A percentile compares a stretch with the other conserved stretches of the same genome.
These are phyloP conservation scores for Volucella zonaria DNA, from an alignment of 2,888 invertebrate genomes.

Conservation along the genomic window DNA sequence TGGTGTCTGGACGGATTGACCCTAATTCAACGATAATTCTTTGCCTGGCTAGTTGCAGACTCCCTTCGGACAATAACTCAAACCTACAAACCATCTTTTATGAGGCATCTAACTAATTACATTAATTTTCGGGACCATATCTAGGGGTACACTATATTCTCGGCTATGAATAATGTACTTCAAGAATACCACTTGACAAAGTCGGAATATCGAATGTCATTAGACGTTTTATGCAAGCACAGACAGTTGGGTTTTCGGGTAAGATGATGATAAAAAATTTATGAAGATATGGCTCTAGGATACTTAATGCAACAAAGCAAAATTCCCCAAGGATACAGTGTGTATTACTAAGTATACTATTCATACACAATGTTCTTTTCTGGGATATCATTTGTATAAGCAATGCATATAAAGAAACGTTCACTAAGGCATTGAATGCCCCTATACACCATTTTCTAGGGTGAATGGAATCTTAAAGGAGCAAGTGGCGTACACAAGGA, in stretches of 20 bases:
- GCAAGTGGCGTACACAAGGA: neutral
- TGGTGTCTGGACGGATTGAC: neutral
- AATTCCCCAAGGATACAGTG: neutral
- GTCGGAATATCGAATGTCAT: neutral
- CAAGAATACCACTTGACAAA: neutral
- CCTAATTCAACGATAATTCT: neutral
- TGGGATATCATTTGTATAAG: slow-evolving; percentile 20
- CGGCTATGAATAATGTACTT: slow-evolving; percentile 18
- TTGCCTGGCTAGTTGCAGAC: neutral
- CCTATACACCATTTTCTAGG: neutral
- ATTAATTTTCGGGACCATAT: slow-evolving; percentile 19
- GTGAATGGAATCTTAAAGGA: slow-evolving; percentile 3
- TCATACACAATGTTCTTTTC: neutral
- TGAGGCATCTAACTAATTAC: slow-evolving; percentile 14
- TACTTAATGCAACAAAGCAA: slow-evolving; percentile 2
- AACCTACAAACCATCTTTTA: neutral
- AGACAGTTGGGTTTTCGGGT: neutral
- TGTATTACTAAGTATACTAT: too few species aligned
- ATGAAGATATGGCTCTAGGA: slow-evolving; percentile 12
- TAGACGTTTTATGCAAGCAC: slow-evolving; percentile 3
- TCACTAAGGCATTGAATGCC: slow-evolving; percentile 23
- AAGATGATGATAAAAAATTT: slow-evolving; percentile 14
- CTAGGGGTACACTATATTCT: neutral
- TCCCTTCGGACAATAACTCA: neutral
- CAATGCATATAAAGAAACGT: slow-evolving; percentile 40